Evolutionary conservation across 2,113 vertebrate genomes (phyloP), one percentile per base, ranked within the genome.

Genomic region (Scatophagus argus): DNA sequence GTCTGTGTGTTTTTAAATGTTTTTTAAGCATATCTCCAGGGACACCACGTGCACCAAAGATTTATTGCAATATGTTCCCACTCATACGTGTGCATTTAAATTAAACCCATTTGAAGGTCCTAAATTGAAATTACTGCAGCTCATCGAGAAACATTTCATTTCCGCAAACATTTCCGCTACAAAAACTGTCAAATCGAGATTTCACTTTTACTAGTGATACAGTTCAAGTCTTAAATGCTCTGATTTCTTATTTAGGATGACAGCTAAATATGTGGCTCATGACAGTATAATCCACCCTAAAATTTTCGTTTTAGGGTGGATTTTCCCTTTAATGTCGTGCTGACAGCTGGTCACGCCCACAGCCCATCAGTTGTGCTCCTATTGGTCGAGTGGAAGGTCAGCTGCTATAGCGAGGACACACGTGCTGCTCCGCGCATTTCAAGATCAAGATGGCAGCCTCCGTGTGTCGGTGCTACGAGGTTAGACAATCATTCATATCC

Each of bases 381-480:
- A 93, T 92, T 93, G 88, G 91, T 39, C 32, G 32, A 73, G 2
- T 23, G 49, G 8, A 21, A 88, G 89, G 91, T 87, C 90, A 92
- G 85, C 80, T 85, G 89, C 52, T 13, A 41, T 72, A 25, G 55
- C 6, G 13, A 23, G 14, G 58, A 94, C 64, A 76, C 91, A 85
- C 81, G 90, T 90, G 64, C 36, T 62, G 17, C 44, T 87, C 27
- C 23, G 70, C 52, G 59, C 65, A 74, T n/a, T 76, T 58, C 46
- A 58, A 81, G 66, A 83, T 76, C 82, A 95, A 95, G 90, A 97
- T 97, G 96, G 96, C 95, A 91, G 94, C 94, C 85, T 93, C 92
- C 84, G 82, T 94, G 84, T 94, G 94, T 93, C 91, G 93, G 77
- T 95, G 95, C 32, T 94, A 93, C 88, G 93, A 90, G 95, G 96